These are phyloP conservation scores for Noctua janthe DNA, from an alignment of 2,888 invertebrate genomes.

Conservation along the genomic window DNA sequence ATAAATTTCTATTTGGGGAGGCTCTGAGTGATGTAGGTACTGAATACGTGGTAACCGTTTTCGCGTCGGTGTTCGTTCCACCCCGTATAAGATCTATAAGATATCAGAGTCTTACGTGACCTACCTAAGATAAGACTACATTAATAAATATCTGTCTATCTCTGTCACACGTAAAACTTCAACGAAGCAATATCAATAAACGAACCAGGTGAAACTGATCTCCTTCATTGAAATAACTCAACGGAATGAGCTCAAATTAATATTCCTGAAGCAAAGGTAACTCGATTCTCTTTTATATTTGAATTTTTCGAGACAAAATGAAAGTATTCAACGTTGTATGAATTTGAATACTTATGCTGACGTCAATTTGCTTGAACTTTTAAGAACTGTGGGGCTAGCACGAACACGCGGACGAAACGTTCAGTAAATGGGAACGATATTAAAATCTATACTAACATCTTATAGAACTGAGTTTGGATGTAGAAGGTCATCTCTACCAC, in stretches of 20 bases:
- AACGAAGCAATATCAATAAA: constrained; percentile 29
- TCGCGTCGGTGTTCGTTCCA: too few relatives aligned
- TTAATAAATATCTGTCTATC: too few relatives aligned
- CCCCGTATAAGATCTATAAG: too few relatives aligned
- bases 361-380: constrained; percentile 51
- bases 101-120: too few relatives aligned
- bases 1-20: too few relatives aligned
- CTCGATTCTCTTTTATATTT: constrained; percentile 55
- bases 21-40: too few relatives aligned
- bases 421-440: neutral
- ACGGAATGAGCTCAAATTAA: constrained; percentile 53
- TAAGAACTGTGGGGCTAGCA: constrained; percentile 6
- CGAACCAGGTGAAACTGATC: constrained; percentile 42
- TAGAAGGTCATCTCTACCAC: neutral
- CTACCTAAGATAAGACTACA: too few relatives aligned
- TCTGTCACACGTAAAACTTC: constrained; percentile 3
- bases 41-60: too few relatives aligned
- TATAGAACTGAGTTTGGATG: neutral
- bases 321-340: constrained; percentile 59
- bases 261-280: constrained; percentile 59
- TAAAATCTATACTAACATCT: neutral
- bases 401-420: neutral
- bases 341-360: constrained; percentile 57
- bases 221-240: constrained; percentile 43
- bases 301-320: constrained; percentile 58